Conservation (phyloP, 2,797 vertebrate genomes). For the Gymnoscopelus microlampas region DNA sequence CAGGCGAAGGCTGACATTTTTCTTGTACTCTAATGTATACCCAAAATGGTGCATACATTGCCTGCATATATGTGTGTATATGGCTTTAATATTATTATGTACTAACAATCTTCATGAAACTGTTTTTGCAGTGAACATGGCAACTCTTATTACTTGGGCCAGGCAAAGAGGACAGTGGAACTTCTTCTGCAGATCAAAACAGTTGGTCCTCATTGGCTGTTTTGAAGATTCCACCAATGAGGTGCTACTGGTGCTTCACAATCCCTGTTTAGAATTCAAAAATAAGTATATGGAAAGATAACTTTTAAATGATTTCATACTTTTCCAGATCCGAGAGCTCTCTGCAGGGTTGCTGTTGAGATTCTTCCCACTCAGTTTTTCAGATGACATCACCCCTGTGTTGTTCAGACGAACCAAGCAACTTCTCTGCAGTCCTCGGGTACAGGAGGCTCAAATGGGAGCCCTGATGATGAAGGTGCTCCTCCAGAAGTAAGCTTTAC, state of each 20-base stretch:
- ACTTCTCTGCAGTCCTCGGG: conserved; percentile 85
- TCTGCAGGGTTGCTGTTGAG: conserved; percentile 82
- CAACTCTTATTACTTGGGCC: conserved; percentile 78
- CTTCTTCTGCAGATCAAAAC: conserved; percentile 83
- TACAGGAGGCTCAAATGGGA: conserved; percentile 89
- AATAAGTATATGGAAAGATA: too few relatives aligned
- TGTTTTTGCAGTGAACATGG: conserved; percentile 82
- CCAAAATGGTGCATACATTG: neutral
- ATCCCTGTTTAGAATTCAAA: neutral
- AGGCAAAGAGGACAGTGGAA: conserved; percentile 83
- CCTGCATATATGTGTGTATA: neutral
- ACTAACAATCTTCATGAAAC: neutral
- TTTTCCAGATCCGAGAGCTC: conserved; percentile 87
- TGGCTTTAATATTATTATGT: neutral
- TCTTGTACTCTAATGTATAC: neutral
- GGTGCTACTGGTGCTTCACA: conserved; percentile 62
- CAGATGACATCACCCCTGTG: conserved; percentile 63
- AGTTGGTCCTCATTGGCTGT: conserved; percentile 85
- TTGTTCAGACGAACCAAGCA: conserved; percentile 75
- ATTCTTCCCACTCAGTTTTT: conserved; percentile 81
- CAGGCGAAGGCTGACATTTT: too few relatives aligned
- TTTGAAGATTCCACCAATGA: conserved; percentile 91
- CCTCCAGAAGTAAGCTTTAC: conserved; percentile 82
- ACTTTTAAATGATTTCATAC: neutral
- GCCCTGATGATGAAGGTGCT: conserved; percentile 86